phyloP scores from a whole-genome alignment of 37 sponge, comb jelly and placozoan species.

The Eunapius fragilis region DNA sequence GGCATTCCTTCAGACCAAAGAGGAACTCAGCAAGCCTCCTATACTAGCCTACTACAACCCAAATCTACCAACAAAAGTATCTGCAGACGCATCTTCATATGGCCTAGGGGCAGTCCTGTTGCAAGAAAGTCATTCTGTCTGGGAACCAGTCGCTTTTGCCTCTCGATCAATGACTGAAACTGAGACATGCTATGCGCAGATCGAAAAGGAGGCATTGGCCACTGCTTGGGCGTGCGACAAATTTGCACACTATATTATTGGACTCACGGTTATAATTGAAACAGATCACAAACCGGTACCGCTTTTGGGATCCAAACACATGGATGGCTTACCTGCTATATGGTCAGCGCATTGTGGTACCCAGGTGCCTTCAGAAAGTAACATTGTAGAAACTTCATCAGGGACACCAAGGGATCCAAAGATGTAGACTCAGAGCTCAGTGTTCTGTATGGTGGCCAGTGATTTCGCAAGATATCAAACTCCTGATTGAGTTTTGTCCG shows the following conservation, averaged over 20 bases:
- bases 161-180: conserved; percentile 42
- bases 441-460: conserved; percentile 4
- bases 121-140: conserved; percentile 26
- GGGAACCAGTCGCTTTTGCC: conserved; percentile 49
- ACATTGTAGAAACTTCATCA: too few relatives aligned
- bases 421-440: too few relatives aligned
- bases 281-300: conserved; percentile 59
- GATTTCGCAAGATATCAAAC: too few relatives aligned
- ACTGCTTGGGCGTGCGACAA: conserved; percentile 54
- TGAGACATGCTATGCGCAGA: conserved; percentile 46
- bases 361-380: too few relatives aligned
- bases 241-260: conserved; percentile 39
- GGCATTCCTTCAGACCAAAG: conserved; percentile 45
- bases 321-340: conserved; percentile 23
- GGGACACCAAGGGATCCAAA: too few relatives aligned
- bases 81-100: conserved; percentile 45
- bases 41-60: conserved; percentile 39
- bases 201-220: conserved; percentile 61
- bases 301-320: conserved; percentile 9
- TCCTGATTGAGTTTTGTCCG: too few relatives aligned
- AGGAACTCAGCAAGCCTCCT: conserved; percentile 14
- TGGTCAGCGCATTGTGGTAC: too few relatives aligned
- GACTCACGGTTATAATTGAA: conserved; percentile 17
- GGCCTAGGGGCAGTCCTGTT: conserved; percentile 59
- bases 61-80: not conserved